Evolutionary conservation across 2,797 vertebrate species (phyloP).

Genomic region (Pyrocephalus nanus): DNA sequence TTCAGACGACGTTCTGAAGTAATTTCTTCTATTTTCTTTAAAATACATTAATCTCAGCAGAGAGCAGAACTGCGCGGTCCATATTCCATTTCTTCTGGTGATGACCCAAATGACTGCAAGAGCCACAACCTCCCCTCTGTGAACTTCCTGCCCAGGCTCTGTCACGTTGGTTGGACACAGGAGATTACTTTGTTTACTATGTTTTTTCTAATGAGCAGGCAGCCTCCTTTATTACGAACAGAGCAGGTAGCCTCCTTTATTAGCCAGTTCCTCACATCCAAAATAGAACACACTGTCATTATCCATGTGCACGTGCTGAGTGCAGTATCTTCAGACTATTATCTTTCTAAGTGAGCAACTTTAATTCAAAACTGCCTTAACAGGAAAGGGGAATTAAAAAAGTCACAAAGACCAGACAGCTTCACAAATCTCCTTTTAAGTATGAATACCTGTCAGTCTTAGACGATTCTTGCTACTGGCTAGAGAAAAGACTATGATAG

Average conservation of each 20-base stretch:
- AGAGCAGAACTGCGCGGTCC: background rate
- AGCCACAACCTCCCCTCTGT: background rate
- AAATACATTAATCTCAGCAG: slow-evolving; percentile 34
- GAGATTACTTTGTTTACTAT: background rate
- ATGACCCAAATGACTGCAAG: background rate
- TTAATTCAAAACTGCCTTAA: background rate
- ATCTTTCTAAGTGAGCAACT: background rate
- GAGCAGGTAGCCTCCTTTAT: background rate
- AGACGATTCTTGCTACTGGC: background rate
- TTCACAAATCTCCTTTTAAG: background rate
- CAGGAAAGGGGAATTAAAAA: background rate
- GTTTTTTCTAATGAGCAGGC: background rate
- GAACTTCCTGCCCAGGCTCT: background rate
- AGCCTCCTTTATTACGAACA: background rate
- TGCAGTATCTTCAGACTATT: background rate
- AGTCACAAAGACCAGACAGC: background rate
- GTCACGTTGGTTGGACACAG: background rate
- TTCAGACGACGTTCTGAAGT: slow-evolving; percentile 31
- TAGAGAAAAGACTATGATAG: background rate
- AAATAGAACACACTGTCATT: background rate
- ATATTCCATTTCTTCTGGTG: background rate
- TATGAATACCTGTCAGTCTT: background rate
- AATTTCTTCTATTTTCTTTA: slow-evolving; percentile 58
- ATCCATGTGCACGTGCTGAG: background rate
- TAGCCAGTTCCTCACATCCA: background rate